A percentile compares a stretch with the other conserved stretches of the same genome.
phyloP scores from a whole-genome alignment of 2,888 invertebrate genomes.

The Apodemia mormo region DNA sequence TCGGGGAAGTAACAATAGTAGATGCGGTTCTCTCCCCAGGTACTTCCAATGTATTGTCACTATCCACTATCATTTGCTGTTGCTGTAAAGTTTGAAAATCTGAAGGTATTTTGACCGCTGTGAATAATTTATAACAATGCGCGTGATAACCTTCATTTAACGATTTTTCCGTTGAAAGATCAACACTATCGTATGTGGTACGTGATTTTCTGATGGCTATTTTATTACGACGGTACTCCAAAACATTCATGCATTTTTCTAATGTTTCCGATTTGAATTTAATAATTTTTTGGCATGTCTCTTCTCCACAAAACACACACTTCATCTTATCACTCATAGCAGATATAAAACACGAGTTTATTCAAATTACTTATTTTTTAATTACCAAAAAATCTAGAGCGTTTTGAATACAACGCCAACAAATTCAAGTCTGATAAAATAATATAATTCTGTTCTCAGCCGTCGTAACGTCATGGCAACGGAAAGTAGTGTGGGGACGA shows the following conservation, averaged over 20 bases:
- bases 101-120: not conserved
- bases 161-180: not conserved
- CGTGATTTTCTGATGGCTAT: not conserved
- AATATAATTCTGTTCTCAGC: too few species aligned
- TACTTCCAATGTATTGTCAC: too few species aligned
- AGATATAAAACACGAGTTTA: too few species aligned
- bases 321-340: not conserved
- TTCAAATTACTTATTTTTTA: too few species aligned
- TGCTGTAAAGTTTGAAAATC: not conserved
- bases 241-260: not conserved
- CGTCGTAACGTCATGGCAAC: too few species aligned
- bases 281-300: not conserved
- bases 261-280: not conserved
- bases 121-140: not conserved
- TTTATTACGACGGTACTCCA: not conserved
- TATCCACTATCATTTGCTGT: too few species aligned
- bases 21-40: too few species aligned
- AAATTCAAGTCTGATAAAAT: too few species aligned
- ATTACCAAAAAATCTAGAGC: too few species aligned
- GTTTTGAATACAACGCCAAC: too few species aligned
- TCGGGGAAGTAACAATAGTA: too few species aligned
- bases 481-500: too few species aligned
- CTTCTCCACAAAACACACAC: not conserved
- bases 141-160: not conserved
- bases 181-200: not conserved